phyloP scores from a whole-genome alignment of 2,113 vertebrate genomes.

The Dicentrarchus labrax region DNA sequence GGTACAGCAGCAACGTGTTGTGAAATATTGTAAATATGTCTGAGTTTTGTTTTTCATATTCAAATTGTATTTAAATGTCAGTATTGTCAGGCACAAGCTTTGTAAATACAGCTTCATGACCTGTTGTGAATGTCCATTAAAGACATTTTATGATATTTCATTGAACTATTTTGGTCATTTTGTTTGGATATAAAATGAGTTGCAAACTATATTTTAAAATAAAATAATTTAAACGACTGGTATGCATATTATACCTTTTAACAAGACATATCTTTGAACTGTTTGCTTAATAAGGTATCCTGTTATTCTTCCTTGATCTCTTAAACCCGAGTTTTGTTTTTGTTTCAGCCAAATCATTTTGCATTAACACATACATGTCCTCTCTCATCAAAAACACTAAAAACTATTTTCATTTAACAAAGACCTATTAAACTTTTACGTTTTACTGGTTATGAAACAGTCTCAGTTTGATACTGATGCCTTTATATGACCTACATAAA shows the following conservation, averaged over 20 bases:
- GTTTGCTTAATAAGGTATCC: too few species aligned
- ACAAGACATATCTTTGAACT: too few species aligned
- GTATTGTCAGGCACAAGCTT: background rate
- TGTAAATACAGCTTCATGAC: conserved; percentile 34
- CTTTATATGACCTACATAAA: too few species aligned
- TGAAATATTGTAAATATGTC: conserved; percentile 40
- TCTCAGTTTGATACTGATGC: too few species aligned
- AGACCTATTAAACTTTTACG: background rate
- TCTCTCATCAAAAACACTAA: background rate
- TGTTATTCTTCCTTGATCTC: background rate
- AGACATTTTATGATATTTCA: conserved; percentile 13
- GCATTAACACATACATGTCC: background rate
- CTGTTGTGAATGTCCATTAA: conserved; percentile 10
- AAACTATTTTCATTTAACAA: background rate
- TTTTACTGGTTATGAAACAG: too few species aligned
- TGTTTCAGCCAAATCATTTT: background rate
- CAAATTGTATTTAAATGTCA: conserved; percentile 22
- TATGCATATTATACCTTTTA: background rate
- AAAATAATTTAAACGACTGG: too few species aligned
- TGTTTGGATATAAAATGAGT: background rate
- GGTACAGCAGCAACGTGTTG: background rate
- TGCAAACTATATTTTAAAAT: background rate
- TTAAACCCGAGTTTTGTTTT: background rate
- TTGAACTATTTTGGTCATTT: background rate
- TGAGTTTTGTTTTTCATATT: conserved; percentile 30